phyloP scores from a whole-genome alignment of 1,140 invertebrate genomes.

The Drosophila kohkoa region DNA sequence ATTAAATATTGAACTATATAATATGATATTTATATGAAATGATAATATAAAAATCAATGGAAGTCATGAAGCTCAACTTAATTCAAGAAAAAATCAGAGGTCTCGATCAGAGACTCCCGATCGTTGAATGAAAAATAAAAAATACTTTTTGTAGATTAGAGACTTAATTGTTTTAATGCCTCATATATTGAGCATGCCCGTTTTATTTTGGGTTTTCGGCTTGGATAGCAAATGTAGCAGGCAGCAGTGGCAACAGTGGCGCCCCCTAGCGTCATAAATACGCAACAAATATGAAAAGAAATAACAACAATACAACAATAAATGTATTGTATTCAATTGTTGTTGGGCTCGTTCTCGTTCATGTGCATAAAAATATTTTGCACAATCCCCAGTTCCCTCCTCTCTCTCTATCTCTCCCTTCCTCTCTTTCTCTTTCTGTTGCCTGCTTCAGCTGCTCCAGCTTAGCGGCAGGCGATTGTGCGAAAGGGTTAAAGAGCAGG shows the following conservation, averaged over 20 bases:
- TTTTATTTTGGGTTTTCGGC: background rate
- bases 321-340: slow-evolving; percentile 31
- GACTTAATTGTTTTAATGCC: background rate
- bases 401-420: too few species aligned
- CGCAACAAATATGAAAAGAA: slow-evolving; percentile 66
- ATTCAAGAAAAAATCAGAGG: too few species aligned
- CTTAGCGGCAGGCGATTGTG: background rate
- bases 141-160: too few species aligned
- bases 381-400: background rate
- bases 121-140: too few species aligned
- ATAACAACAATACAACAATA: slow-evolving; percentile 67
- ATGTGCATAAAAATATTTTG: slow-evolving; percentile 49
- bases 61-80: too few species aligned
- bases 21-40: too few species aligned
- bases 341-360: slow-evolving; percentile 18
- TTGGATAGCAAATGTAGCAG: slow-evolving; percentile 5
- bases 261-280: slow-evolving; percentile 64
- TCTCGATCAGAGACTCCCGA: too few species aligned
- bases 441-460: background rate
- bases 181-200: background rate
- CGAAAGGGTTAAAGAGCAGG: background rate
- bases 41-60: too few species aligned
- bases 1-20: too few species aligned
- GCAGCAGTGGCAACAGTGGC: slow-evolving; percentile 9
- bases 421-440: background rate